Percentiles rank a stretch among this genome's conserved stretches.
phyloP scores from a whole-genome alignment of 2,797 vertebrate species.

The Galagoides demidoff region DNA sequence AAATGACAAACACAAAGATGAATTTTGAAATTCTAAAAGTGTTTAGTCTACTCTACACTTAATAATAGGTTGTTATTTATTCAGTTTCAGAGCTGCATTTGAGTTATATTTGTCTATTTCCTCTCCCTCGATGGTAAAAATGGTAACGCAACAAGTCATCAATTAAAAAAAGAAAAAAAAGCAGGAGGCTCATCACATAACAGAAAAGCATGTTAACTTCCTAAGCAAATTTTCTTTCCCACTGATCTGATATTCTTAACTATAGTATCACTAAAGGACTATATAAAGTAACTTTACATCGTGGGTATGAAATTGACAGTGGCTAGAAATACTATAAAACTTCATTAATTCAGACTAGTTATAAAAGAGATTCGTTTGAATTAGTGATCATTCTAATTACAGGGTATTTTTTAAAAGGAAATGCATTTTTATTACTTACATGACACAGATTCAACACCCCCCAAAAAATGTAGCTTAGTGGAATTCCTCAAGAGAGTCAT shows the following conservation, averaged over 20 bases:
- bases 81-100: conserved; percentile 77
- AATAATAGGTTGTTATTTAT: conserved; percentile 81
- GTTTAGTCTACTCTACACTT: conserved; percentile 84
- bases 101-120: conserved; percentile 79
- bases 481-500: neutral
- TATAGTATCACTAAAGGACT: neutral
- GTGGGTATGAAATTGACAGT: conserved; percentile 26
- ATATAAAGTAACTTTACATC: conserved; percentile 15
- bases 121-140: conserved; percentile 77
- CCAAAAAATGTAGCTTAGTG: neutral
- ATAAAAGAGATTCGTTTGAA: conserved; percentile 22
- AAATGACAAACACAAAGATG: conserved; percentile 73
- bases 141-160: conserved; percentile 60
- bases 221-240: conserved; percentile 49
- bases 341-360: conserved; percentile 42
- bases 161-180: conserved; percentile 1
- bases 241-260: conserved; percentile 26
- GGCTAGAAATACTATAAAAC: conserved; percentile 35
- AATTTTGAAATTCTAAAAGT: conserved; percentile 75
- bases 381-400: conserved; percentile 32
- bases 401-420: neutral
- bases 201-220: neutral
- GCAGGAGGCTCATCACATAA: conserved; percentile 37
- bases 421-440: conserved; percentile 47
- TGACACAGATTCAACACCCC: neutral